A percentile compares a stretch with the other conserved stretches of the same genome.
Evolutionary conservation across 1,140 invertebrate genomes (phyloP).

Genomic region (Aphaenogaster floridana): DNA sequence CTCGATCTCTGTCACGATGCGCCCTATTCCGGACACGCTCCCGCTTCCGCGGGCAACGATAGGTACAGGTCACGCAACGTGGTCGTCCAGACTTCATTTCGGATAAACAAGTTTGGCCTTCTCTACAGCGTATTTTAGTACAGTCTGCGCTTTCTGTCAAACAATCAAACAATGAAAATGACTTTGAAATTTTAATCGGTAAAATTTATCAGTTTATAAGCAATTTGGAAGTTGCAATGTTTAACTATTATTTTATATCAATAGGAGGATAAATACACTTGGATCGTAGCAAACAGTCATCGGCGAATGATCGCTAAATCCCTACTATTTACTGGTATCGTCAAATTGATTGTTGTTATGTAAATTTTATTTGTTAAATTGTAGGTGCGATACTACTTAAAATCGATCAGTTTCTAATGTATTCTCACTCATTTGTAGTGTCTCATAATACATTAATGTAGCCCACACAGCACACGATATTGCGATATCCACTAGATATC

Average conservation of each 20-base stretch:
- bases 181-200: not conserved
- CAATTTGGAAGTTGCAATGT: not conserved
- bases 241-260: not conserved
- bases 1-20: conserved; percentile 85
- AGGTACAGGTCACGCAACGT: conserved; percentile 92
- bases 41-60: conserved; percentile 86
- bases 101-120: conserved; percentile 92
- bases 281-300: not conserved
- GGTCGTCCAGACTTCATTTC: conserved; percentile 91
- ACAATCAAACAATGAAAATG: conserved; percentile 1
- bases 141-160: conserved; percentile 92
- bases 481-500: too few species aligned
- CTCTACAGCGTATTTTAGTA: conserved; percentile 90
- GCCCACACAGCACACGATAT: too few species aligned
- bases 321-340: not conserved
- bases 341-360: not conserved
- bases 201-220: not conserved
- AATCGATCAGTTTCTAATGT: not conserved
- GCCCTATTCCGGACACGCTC: conserved; percentile 83
- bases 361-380: not conserved
- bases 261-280: not conserved
- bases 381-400: not conserved
- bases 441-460: not conserved
- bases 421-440: not conserved
- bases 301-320: not conserved